Evolutionary conservation across 2,113 vertebrate genomes (phyloP).

Genomic region (Heterotilapia buettikoferi): DNA sequence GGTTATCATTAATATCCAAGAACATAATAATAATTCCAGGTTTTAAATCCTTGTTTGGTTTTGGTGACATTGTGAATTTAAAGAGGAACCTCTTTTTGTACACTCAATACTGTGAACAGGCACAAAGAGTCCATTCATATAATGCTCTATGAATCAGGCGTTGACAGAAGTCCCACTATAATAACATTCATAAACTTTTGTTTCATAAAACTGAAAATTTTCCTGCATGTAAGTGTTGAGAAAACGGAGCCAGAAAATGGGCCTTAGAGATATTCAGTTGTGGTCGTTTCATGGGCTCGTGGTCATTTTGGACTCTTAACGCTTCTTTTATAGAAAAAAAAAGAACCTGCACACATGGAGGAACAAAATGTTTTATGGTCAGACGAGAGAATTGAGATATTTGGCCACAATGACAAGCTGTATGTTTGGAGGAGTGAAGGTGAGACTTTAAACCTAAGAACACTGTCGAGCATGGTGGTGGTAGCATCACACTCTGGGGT

Average conservation of each 20-base stretch:
- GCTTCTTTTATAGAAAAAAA: neutral
- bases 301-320: neutral
- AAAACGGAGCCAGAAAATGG: accelerated
- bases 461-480: neutral
- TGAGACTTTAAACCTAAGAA: neutral
- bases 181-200: neutral
- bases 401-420: accelerated
- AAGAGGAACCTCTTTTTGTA: neutral
- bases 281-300: neutral
- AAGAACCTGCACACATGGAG: accelerated
- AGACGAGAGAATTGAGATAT: accelerated
- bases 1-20: neutral
- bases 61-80: neutral
- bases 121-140: neutral
- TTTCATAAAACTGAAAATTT: neutral
- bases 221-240: neutral
- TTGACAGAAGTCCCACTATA: neutral
- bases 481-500: neutral
- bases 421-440: neutral
- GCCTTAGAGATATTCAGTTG: neutral
- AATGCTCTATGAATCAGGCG: neutral
- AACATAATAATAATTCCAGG: neutral
- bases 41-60: neutral
- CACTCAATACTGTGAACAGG: neutral
- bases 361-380: neutral